Base-by-base conservation (phyloP, 2,113 vertebrate genomes). In the Solea solea region DNA sequence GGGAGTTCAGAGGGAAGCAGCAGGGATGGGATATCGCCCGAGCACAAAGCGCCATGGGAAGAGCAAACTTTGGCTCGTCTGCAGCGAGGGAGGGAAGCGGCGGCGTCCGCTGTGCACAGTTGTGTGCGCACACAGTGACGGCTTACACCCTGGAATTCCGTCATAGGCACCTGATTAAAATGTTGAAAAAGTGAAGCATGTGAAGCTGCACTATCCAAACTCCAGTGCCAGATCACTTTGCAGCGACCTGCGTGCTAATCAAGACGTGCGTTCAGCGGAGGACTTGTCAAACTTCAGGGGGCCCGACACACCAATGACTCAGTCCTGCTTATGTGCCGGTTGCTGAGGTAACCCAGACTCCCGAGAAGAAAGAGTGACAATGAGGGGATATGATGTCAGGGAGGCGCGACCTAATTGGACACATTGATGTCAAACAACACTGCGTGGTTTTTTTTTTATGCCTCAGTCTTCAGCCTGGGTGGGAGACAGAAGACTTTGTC, bases 31-130 rank as follows among this genome's bases (percentile, higher is more conserved):
- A 88, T 77, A 84, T 82, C 60, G 80, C 88, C 75, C 55, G 39
- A 70, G 60, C 87, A 78, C 85, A 90, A 86, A 88, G 86, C 82
- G 81, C 82, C 87, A 90, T 91, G 90, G 91, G 88, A 92, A 87
- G 79, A 87, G 85, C 77, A 89, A 88, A 88, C 85, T 81, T 77
- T 78, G 78, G 84, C 86, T 86, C 68, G 40, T 81, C 59, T 14
- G 67, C 9, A 13, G 57, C 84, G 69, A 69, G 40, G 68, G 45
- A 21, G 16, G 15, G 48, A 51, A 21, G 5, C 28, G 46, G 45
- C 10, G 45, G 45, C 5, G 10, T 48, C 34, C 5, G 34, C 34
- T 34, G 34, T 34, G 34, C 34, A 34, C 34, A 34, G 34, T 34
- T 63, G 52, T 64, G 53, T 46, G 64, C 41, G 45, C 14, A 12